A percentile compares a stretch with the other conserved stretches of the same genome.
phyloP scores from a whole-genome alignment of 2,888 invertebrate genomes.

The Xylocampa areola region DNA sequence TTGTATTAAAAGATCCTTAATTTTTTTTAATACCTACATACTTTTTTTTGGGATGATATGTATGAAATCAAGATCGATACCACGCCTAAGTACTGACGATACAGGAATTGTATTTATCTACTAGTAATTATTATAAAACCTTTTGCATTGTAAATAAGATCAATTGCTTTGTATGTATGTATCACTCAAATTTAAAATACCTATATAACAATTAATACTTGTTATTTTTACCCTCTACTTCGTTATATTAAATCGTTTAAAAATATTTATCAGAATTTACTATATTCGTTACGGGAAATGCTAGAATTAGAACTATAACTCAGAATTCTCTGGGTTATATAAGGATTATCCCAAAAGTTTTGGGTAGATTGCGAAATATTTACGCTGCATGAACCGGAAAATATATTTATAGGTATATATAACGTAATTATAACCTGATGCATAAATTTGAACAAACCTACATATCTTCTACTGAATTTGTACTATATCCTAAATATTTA shows the following conservation, averaged over 20 bases:
- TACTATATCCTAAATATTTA: constrained; percentile 48
- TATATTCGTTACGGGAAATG: too few relatives aligned
- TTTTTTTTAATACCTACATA: not conserved
- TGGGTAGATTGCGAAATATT: too few relatives aligned
- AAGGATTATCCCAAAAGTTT: too few relatives aligned
- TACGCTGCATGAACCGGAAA: too few relatives aligned
- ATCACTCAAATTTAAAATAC: constrained; percentile 17
- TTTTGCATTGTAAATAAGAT: constrained; percentile 47
- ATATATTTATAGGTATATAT: constrained; percentile 5
- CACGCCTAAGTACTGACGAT: constrained; percentile 38
- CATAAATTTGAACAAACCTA: constrained; percentile 35
- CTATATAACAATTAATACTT: not conserved
- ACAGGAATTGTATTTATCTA: constrained; percentile 45
- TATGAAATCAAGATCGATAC: constrained; percentile 25
- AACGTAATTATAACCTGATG: constrained; percentile 15
- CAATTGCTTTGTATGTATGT: constrained; percentile 23
- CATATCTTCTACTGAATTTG: constrained; percentile 59
- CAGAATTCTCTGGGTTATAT: too few relatives aligned
- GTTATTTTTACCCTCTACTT: too few relatives aligned
- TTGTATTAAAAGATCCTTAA: not conserved
- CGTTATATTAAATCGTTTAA: not conserved
- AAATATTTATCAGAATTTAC: too few relatives aligned
- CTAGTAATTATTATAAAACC: constrained; percentile 27
- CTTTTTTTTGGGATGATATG: not conserved
- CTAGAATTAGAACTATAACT: too few relatives aligned